Evolutionary conservation across 2,888 invertebrate genomes (phyloP), one percentile per base, ranked within the genome.

Genomic region (Pyrgus malvae): DNA sequence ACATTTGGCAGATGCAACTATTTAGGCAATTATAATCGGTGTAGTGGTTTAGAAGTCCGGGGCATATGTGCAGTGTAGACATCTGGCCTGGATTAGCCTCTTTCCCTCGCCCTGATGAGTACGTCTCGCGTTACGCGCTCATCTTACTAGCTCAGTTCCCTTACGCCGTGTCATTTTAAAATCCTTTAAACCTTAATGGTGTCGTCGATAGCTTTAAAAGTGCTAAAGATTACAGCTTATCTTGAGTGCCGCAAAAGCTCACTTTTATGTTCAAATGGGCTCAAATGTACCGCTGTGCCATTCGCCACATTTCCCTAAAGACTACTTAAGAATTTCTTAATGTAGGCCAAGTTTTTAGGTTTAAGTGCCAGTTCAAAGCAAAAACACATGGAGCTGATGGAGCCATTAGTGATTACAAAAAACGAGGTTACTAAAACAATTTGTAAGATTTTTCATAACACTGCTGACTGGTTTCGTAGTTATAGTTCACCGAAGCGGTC

Each of bases 31-130:
- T 74, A 79, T 84, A 78, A 83, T 83, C 80, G 78, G 88, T 84
- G 84, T 80, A 90, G 71, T 85, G 89, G 74, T 60, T 87, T 84
- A 89, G 86, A 89, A 90, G 84, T 79, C 88, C 88, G 84, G 80
- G 66, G 65, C 64, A 66, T 77, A 71, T 68, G 64, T 74, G 71
- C 60, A 21, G 8, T 31, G 68, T 61, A 46, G 70, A 67, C 86
- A 87, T 77, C 78, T 87, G 87, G 79, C 72, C 74, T 69, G 75
- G 72, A 82, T 81, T 79, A 81, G 78, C 68, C 61, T 64, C 54
- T 61, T 62, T 71, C 45, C 69, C 73, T 66, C 71, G 68, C 70
- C 72, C 77, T 80, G 78, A 77, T 78, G 77, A 74, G 74, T 79
- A 76, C 82, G 69, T 63, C 69, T 81, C 79, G 66, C 70, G 65